These are phyloP conservation scores for Noctua comes DNA, from an alignment of 2,888 invertebrate species.

Conservation along the genomic window DNA sequence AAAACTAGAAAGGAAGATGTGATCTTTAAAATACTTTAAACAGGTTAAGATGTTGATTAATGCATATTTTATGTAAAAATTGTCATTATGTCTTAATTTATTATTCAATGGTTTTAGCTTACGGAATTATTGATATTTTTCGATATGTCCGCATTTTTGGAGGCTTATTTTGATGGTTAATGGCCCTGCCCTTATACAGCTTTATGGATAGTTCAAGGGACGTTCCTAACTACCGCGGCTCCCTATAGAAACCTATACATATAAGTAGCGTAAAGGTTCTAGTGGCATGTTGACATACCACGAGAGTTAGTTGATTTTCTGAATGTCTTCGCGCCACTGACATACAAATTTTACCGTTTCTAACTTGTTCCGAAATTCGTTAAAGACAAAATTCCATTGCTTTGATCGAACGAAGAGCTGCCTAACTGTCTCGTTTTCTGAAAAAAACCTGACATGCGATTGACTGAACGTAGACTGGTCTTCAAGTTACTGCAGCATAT, in stretches of 20 bases:
- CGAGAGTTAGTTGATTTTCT: constrained; percentile 24
- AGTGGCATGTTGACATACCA: constrained; percentile 39
- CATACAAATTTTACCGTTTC: constrained; percentile 62
- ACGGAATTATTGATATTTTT: background rate
- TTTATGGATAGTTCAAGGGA: background rate
- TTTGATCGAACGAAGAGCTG: background rate
- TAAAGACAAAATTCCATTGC: constrained; percentile 27
- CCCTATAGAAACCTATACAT: background rate
- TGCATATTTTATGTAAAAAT: background rate
- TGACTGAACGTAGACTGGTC: background rate
- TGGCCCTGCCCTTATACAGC: background rate
- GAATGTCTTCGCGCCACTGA: constrained; percentile 55
- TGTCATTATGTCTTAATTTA: background rate
- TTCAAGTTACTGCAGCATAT: background rate
- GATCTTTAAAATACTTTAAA: background rate
- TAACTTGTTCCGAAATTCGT: constrained; percentile 49
- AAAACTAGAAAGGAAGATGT: constrained; percentile 44
- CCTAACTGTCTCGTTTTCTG: background rate
- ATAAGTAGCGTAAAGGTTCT: background rate
- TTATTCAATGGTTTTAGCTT: background rate
- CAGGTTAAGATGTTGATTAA: background rate
- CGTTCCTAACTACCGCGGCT: background rate
- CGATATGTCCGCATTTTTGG: background rate
- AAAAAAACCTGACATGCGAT: background rate
- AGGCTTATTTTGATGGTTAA: background rate